Percentiles rank a stretch among this genome's conserved stretches.
Evolutionary conservation across 2,888 invertebrate genomes (phyloP).

Genomic region (Micropterix aruncella): DNA sequence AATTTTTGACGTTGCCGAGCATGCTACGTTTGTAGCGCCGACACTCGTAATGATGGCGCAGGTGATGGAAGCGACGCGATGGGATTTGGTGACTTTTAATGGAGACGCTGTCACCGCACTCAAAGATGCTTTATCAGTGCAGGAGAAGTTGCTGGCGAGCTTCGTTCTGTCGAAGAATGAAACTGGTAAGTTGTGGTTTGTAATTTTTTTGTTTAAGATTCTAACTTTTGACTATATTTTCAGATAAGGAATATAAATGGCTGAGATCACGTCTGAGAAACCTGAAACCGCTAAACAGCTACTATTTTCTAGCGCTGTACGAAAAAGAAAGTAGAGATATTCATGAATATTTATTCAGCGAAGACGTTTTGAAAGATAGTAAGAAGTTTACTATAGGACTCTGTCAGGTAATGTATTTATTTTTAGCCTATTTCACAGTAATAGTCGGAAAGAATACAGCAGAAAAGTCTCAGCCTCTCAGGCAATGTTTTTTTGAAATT

Average conservation of each 20-base stretch:
- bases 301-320: constrained; percentile 29
- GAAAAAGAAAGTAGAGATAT: too few relatives aligned
- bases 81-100: constrained; percentile 23
- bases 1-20: constrained; percentile 19
- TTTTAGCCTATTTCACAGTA: too few relatives aligned
- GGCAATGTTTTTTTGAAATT: too few relatives aligned
- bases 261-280: constrained; percentile 22
- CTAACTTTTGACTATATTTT: constrained; percentile 11
- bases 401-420: too few relatives aligned
- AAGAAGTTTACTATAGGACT: too few relatives aligned
- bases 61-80: constrained; percentile 23
- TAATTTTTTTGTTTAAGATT: neutral
- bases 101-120: constrained; percentile 18
- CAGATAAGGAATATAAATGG: constrained; percentile 30
- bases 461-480: too few relatives aligned
- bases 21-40: constrained; percentile 25
- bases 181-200: constrained; percentile 4
- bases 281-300: constrained; percentile 25
- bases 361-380: too few relatives aligned
- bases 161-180: constrained; percentile 5
- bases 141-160: constrained; percentile 17
- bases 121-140: constrained; percentile 21
- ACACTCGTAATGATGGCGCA: constrained; percentile 29
- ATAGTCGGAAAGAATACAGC: too few relatives aligned
- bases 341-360: too few relatives aligned